Percentiles rank a stretch among this genome's conserved stretches.
phyloP scores from a whole-genome alignment of 92 coral and sea anemone species.

The Paramuricea clavata region DNA sequence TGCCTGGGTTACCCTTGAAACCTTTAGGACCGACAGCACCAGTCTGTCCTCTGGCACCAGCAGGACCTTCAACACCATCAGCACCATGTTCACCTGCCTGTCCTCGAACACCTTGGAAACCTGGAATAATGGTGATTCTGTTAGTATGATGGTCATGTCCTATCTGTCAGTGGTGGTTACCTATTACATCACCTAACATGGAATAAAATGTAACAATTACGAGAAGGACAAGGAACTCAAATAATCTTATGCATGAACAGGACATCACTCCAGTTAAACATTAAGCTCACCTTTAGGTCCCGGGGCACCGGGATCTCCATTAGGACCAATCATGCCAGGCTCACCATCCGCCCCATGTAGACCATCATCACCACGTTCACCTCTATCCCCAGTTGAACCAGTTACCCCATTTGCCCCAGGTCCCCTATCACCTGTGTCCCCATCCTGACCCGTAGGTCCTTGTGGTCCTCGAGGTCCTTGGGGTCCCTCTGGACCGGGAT shows the following conservation, averaged over 20 bases:
- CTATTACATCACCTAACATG: not conserved
- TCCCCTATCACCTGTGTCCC: slow-evolving; percentile 14
- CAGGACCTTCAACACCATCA: not conserved
- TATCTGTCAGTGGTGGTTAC: too few relatives aligned
- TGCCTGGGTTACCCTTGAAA: slow-evolving; percentile 31
- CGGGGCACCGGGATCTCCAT: slow-evolving; percentile 28
- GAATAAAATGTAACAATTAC: not conserved
- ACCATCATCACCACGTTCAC: slow-evolving; percentile 43
- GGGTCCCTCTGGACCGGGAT: not conserved
- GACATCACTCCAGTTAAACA: not conserved
- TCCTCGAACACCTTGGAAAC: not conserved
- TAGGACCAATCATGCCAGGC: not conserved
- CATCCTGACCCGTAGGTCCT: slow-evolving; percentile 30
- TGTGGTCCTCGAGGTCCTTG: slow-evolving; percentile 8
- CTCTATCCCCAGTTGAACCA: slow-evolving; percentile 23
- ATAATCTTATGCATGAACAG: not conserved
- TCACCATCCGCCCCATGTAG: slow-evolving; percentile 22
- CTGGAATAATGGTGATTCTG: not conserved
- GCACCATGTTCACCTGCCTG: not conserved
- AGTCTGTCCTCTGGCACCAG: not conserved
- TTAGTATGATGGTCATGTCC: too few relatives aligned
- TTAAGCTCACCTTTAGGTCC: slow-evolving; percentile 37
- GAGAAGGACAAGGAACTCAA: not conserved
- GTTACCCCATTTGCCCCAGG: too few relatives aligned
- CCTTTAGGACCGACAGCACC: slow-evolving; percentile 34